Percentiles rank a stretch among this genome's conserved stretches.
These are phyloP conservation scores for Leptopilina boulardi DNA, from an alignment of 1,140 invertebrate species.

Conservation along the genomic window DNA sequence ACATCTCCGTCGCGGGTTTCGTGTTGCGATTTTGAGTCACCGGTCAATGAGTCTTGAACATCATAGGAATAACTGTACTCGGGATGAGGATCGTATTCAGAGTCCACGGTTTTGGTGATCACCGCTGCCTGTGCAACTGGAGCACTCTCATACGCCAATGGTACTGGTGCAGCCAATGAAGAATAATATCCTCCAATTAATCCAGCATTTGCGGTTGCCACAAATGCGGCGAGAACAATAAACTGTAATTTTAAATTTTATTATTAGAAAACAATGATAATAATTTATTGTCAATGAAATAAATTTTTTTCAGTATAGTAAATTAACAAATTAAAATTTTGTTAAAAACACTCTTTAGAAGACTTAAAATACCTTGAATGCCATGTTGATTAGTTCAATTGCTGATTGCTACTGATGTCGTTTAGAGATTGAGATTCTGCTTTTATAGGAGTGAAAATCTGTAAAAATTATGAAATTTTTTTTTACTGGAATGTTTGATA, in stretches of 20 bases:
- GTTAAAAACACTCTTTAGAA: too few species aligned
- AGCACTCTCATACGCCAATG: constrained; percentile 46
- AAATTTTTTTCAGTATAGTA: too few species aligned
- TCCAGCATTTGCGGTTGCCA: too few species aligned
- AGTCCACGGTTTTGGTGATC: constrained; percentile 63
- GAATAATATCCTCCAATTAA: too few species aligned
- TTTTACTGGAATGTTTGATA: background rate
- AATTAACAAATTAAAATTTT: too few species aligned
- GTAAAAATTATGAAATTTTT: constrained; percentile 48
- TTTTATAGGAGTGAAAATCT: constrained; percentile 52
- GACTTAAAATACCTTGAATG: constrained; percentile 49
- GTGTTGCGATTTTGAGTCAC: constrained; percentile 76
- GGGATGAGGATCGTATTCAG: constrained; percentile 75
- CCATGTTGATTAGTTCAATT: constrained; percentile 44
- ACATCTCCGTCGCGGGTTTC: constrained; percentile 64
- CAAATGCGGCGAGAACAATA: too few species aligned
- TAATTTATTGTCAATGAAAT: too few species aligned
- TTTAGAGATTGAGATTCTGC: constrained; percentile 54
- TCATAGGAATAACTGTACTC: constrained; percentile 78
- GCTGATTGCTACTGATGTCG: constrained; percentile 50
- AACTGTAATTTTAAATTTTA: too few species aligned
- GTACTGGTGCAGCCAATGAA: background rate
- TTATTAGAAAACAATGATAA: too few species aligned
- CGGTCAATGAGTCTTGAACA: constrained; percentile 76
- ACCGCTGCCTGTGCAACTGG: constrained; percentile 50